These are phyloP conservation scores for Oreochromis spilurus DNA, from an alignment of 2,113 vertebrate species.

Conservation along the genomic window DNA sequence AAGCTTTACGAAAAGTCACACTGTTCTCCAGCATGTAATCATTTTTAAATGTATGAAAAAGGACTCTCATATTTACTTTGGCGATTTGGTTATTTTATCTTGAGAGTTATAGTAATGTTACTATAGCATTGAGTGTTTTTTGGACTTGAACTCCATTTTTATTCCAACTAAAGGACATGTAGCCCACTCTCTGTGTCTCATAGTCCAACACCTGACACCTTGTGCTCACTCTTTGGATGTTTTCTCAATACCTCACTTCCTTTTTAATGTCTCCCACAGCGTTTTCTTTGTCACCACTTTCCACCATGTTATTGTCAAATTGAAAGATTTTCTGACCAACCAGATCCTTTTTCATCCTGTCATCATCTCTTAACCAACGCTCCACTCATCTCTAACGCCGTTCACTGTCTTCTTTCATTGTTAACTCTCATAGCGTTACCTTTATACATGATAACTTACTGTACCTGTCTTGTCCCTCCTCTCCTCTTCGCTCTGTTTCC, in stretches of 20 bases:
- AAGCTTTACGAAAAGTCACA: constrained; percentile 76
- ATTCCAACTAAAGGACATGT: constrained; percentile 5
- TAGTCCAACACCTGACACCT: constrained; percentile 19
- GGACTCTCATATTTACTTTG: constrained; percentile 37
- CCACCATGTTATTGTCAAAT: constrained; percentile 10
- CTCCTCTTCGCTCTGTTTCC: background rate
- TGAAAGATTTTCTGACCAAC: background rate
- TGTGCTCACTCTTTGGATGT: constrained; percentile 47
- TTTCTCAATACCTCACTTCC: constrained; percentile 20
- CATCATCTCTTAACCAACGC: background rate
- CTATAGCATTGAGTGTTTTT: constrained; percentile 17
- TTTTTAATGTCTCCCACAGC: background rate
- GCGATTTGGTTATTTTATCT: constrained; percentile 5
- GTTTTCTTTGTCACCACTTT: constrained; percentile 17
- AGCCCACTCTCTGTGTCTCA: constrained; percentile 36
- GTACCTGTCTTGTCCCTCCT: constrained; percentile 23
- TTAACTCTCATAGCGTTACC: background rate
- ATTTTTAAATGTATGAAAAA: constrained; percentile 59
- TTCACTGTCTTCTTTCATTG: constrained; percentile 9
- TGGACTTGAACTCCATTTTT: constrained; percentile 29
- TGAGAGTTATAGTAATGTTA: constrained; percentile 15
- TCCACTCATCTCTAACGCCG: background rate
- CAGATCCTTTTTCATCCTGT: background rate
- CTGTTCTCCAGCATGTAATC: constrained; percentile 72
- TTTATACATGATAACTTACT: background rate